Percentiles rank a stretch among this genome's conserved stretches.
Conservation (phyloP, 1,140 invertebrate genomes). For the Pogonus chalceus region DNA sequence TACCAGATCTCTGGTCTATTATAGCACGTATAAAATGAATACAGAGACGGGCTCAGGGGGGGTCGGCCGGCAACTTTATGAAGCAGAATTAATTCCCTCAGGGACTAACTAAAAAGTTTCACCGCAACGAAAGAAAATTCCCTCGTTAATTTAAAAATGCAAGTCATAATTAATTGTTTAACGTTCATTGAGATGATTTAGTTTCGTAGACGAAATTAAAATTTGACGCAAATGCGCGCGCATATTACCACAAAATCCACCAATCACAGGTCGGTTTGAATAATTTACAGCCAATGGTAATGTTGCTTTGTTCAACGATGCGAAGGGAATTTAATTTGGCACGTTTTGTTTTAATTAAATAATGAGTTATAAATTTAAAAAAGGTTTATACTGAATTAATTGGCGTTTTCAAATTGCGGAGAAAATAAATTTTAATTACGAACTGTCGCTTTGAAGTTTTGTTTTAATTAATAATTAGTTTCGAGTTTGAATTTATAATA, state of each 20-base stretch:
- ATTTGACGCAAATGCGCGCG: neutral
- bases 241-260: too few species aligned
- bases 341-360: neutral
- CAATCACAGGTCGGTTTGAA: too few species aligned
- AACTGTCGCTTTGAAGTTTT: neutral
- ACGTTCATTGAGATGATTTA: neutral
- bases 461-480: neutral
- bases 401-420: neutral
- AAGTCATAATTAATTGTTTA: neutral
- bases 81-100: too few species aligned
- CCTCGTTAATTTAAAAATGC: neutral
- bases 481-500: too few species aligned
- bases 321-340: neutral
- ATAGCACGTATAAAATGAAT: too few species aligned
- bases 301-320: neutral
- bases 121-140: constrained; percentile 11
- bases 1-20: too few species aligned
- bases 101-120: too few species aligned
- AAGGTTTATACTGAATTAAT: neutral
- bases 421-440: neutral
- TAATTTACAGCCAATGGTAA: too few species aligned
- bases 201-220: neutral
- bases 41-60: too few species aligned
- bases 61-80: too few species aligned
- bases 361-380: neutral